These are phyloP conservation scores for Arge pagana DNA, from an alignment of 2,888 invertebrate species.

Conservation along the genomic window DNA sequence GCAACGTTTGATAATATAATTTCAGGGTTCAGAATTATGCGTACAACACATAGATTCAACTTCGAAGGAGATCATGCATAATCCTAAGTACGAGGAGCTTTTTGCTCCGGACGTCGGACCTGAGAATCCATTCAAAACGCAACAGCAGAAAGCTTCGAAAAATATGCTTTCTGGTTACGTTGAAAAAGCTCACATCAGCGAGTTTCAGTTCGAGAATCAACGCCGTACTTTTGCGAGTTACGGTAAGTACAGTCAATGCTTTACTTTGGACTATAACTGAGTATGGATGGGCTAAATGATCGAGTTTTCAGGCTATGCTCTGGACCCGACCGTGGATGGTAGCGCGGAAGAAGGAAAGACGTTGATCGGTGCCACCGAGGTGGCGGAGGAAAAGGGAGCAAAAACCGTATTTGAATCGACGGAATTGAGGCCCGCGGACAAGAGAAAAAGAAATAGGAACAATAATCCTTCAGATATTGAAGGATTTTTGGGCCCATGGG, in stretches of 20 bases:
- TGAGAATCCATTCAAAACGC: constrained; percentile 89
- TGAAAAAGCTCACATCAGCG: constrained; percentile 93
- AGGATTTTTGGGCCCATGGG: constrained; percentile 98
- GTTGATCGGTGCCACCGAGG: constrained; percentile 67
- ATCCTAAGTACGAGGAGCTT: constrained; percentile 93
- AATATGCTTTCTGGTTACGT: constrained; percentile 94
- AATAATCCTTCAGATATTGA: constrained; percentile 89
- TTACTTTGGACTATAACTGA: not conserved
- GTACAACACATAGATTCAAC: constrained; percentile 77
- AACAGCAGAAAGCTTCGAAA: constrained; percentile 83
- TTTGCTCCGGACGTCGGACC: constrained; percentile 93
- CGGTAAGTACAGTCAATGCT: constrained; percentile 58
- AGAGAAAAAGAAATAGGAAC: constrained; percentile 85
- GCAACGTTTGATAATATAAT: too few relatives aligned
- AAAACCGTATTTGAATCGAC: constrained; percentile 91
- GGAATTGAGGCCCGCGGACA: constrained; percentile 72
- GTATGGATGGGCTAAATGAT: not conserved
- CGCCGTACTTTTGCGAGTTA: constrained; percentile 92
- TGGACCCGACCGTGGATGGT: constrained; percentile 87
- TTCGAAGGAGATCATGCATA: constrained; percentile 82
- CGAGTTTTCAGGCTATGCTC: constrained; percentile 73
- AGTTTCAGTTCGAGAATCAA: constrained; percentile 97
- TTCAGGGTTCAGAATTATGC: constrained; percentile 73
- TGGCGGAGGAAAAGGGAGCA: constrained; percentile 74
- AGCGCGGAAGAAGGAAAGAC: constrained; percentile 57